These are phyloP conservation scores for Emydocephalus ijimae DNA, from an alignment of 2,113 vertebrate species.

Conservation along the genomic window DNA sequence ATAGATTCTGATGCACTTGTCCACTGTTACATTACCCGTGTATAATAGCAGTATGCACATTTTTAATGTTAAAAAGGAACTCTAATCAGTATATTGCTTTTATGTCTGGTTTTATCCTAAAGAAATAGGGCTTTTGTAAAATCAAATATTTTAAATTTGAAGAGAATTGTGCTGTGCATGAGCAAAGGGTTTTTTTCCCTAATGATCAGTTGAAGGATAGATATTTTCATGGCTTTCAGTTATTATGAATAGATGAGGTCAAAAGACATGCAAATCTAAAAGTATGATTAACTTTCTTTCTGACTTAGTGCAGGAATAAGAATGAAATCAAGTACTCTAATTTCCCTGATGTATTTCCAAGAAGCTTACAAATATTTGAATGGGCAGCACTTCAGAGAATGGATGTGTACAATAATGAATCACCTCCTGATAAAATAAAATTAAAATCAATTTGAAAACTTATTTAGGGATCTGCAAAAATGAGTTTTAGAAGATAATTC, in stretches of 20 bases:
- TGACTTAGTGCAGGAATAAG: background rate
- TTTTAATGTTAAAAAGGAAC: background rate
- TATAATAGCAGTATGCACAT: background rate
- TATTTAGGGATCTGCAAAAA: constrained; percentile 37
- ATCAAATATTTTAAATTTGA: background rate
- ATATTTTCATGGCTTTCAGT: background rate
- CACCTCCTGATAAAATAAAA: constrained; percentile 41
- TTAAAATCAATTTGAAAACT: constrained; percentile 54
- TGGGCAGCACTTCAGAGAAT: constrained; percentile 30
- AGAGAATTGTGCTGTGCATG: background rate
- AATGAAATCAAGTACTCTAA: background rate
- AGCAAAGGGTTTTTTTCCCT: background rate
- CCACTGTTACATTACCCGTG: too few relatives aligned
- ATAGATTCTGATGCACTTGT: too few relatives aligned
- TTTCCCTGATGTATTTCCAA: constrained; percentile 46
- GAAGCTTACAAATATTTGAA: constrained; percentile 58
- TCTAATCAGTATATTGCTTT: background rate
- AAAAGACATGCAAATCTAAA: constrained; percentile 16
- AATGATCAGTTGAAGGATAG: background rate
- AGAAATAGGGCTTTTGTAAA: background rate
- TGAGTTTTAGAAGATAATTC: constrained; percentile 16
- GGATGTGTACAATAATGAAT: constrained; percentile 42
- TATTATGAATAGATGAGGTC: background rate
- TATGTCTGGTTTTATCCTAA: background rate
- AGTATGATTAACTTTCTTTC: background rate